Conservation (phyloP, 2,113 vertebrate genomes). For the Nothobranchius kuhntae region DNA sequence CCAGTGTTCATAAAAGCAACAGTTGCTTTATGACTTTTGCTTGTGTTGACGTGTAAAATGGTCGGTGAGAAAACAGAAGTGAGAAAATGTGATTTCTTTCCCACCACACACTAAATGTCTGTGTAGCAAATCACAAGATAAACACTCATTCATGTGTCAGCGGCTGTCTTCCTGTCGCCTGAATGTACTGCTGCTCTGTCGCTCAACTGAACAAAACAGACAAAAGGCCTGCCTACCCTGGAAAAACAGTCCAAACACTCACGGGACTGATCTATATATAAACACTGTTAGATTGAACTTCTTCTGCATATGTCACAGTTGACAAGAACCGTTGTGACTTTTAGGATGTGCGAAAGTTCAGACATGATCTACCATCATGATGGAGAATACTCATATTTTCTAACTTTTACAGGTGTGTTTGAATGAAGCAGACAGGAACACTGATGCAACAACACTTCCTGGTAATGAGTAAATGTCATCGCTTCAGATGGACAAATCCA, state of each 20-base stretch:
- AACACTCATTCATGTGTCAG: background rate
- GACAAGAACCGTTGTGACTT: too few relatives aligned
- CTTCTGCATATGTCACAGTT: too few relatives aligned
- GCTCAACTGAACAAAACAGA: background rate
- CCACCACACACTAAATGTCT: background rate
- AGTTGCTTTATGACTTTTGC: background rate
- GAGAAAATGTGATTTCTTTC: conserved; percentile 1
- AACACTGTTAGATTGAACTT: too few relatives aligned
- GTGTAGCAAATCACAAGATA: background rate
- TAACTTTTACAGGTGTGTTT: too few relatives aligned
- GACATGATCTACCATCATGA: too few relatives aligned
- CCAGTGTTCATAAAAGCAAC: background rate
- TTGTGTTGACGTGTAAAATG: background rate
- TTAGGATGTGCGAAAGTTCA: too few relatives aligned
- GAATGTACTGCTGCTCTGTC: background rate
- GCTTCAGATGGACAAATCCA: too few relatives aligned
- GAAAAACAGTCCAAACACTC: background rate
- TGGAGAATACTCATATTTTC: too few relatives aligned
- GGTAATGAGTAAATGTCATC: too few relatives aligned
- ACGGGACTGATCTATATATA: background rate
- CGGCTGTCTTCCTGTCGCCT: background rate
- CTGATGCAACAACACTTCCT: too few relatives aligned
- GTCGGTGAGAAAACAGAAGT: background rate
- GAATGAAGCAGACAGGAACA: too few relatives aligned
- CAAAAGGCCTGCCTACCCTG: background rate